phyloP scores from a whole-genome alignment of 23 tunicate genomes.

The Trididemnum nubilum region DNA sequence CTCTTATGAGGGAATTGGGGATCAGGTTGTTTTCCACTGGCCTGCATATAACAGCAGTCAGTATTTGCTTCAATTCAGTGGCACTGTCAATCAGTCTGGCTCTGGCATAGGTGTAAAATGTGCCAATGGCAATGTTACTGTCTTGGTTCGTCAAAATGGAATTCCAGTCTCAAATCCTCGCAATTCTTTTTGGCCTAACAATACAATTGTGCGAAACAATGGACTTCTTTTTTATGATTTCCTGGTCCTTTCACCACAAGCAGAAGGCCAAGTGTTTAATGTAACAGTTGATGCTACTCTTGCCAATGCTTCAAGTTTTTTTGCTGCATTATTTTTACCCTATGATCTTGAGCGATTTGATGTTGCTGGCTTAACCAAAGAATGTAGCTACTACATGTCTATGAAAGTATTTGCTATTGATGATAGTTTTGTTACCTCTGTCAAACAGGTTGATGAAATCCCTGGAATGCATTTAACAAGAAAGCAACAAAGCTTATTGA shows the following conservation, averaged over 20 bases:
- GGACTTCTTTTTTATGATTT: constrained; percentile 21
- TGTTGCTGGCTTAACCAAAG: constrained; percentile 63
- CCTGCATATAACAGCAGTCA: neutral
- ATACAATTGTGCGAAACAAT: constrained; percentile 17
- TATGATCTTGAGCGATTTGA: constrained; percentile 23
- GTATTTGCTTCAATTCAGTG: constrained; percentile 41
- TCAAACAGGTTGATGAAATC: neutral
- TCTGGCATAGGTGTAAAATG: constrained; percentile 52
- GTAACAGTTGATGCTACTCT: constrained; percentile 1
- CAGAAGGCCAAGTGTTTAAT: neutral
- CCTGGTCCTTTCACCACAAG: constrained; percentile 17
- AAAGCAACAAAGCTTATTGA: constrained; percentile 34
- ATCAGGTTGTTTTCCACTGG: constrained; percentile 56
- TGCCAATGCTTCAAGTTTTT: constrained; percentile 35
- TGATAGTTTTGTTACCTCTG: neutral
- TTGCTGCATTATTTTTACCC: constrained; percentile 59
- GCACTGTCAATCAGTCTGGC: constrained; percentile 49
- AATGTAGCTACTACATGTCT: constrained; percentile 59
- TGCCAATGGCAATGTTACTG: constrained; percentile 33
- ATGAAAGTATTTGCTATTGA: constrained; percentile 26
- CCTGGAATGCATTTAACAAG: constrained; percentile 24
- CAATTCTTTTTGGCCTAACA: constrained; percentile 35
- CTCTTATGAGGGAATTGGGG: constrained; percentile 32
- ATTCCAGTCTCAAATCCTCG: constrained; percentile 75
- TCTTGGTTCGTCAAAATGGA: constrained; percentile 57